Evolutionary conservation across 2,797 vertebrate species (phyloP).

Genomic region (Emydoidea blandingii): DNA sequence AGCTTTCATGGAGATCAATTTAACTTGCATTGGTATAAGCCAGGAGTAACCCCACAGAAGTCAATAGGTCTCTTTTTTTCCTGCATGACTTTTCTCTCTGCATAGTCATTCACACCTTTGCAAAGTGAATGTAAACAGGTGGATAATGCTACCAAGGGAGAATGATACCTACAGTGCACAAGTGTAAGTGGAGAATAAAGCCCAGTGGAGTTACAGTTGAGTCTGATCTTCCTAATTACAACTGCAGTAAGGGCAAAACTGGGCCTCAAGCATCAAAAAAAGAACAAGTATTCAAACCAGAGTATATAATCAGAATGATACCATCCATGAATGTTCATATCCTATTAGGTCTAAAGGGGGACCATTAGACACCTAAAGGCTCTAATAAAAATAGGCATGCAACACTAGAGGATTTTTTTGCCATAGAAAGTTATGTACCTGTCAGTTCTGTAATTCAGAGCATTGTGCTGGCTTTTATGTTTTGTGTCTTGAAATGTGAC

Average conservation of each 20-base stretch:
- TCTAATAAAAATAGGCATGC: neutral
- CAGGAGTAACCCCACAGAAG: neutral
- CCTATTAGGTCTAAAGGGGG: neutral
- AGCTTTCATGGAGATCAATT: too few species aligned
- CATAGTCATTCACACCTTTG: too few species aligned
- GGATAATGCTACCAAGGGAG: neutral
- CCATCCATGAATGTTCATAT: neutral
- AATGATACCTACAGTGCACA: neutral
- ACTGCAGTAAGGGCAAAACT: neutral
- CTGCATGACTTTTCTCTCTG: neutral
- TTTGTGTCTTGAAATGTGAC: neutral
- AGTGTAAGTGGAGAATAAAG: neutral
- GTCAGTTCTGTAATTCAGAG: neutral
- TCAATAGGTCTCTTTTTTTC: too few species aligned
- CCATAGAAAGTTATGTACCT: neutral
- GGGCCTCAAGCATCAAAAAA: neutral
- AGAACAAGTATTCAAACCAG: neutral
- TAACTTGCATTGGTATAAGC: too few species aligned
- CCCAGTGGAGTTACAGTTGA: neutral
- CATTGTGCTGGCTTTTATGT: neutral
- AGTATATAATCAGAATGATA: neutral
- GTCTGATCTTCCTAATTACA: neutral
- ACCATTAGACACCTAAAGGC: accelerated
- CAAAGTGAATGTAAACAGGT: too few species aligned
- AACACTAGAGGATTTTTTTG: neutral